Evolutionary conservation across 2,113 vertebrate genomes (phyloP).

Genomic region (Sinocyclocheilus anophthalmus): DNA sequence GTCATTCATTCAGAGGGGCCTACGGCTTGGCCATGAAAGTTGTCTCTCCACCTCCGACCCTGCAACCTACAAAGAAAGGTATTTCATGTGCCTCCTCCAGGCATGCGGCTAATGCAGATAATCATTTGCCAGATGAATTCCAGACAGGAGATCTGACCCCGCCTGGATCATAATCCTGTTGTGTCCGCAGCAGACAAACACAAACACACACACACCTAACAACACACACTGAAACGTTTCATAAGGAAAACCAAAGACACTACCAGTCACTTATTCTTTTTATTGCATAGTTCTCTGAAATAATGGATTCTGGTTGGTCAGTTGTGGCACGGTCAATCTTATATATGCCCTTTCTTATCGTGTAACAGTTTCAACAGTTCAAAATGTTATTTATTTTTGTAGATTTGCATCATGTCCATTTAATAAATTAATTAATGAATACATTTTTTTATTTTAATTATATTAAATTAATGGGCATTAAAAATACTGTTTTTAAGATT

Average conservation of each 20-base stretch:
- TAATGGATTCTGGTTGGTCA: neutral
- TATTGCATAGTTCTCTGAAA: neutral
- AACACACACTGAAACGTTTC: slow-evolving; percentile 13
- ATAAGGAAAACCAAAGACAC: neutral
- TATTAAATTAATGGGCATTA: neutral
- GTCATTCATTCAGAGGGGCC: slow-evolving; percentile 95
- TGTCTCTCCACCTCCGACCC: slow-evolving; percentile 87
- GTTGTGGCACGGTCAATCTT: neutral
- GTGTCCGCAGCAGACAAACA: neutral
- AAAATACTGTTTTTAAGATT: neutral
- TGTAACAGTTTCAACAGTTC: neutral
- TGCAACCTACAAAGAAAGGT: slow-evolving; percentile 96
- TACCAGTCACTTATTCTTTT: neutral
- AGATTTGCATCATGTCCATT: no score
- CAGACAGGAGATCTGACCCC: slow-evolving; percentile 11
- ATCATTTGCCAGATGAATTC: slow-evolving; percentile 12
- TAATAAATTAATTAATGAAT: no score
- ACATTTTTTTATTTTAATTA: neutral
- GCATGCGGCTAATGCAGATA: slow-evolving; percentile 1
- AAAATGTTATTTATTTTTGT: no score
- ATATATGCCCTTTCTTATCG: no score
- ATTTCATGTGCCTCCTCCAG: slow-evolving; percentile 41
- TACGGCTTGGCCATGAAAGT: slow-evolving; percentile 97
- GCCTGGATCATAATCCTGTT: neutral
- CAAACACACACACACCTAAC: neutral